Evolutionary conservation across 1,140 invertebrate genomes (phyloP).

Genomic region (Meloidogyne floridensis): DNA sequence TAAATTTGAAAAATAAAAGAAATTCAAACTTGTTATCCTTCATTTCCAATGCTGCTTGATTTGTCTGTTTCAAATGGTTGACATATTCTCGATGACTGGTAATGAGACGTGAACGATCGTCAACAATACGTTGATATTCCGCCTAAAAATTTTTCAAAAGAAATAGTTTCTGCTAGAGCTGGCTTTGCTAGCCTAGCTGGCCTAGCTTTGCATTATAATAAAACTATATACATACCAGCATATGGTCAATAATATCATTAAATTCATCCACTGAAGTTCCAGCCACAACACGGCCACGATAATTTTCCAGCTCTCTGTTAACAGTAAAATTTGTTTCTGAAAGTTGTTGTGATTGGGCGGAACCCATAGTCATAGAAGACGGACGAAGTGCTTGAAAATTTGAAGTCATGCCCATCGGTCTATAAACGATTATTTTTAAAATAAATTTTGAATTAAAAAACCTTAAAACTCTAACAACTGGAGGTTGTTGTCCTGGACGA

Average conservation of each 20-base stretch:
- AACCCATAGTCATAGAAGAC: slow-evolving; percentile 7
- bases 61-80: slow-evolving; percentile 41
- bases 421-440: background rate
- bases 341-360: slow-evolving; percentile 5
- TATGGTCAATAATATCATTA: slow-evolving; percentile 45
- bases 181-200: too few relatives aligned
- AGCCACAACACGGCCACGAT: slow-evolving; percentile 38
- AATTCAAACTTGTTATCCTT: slow-evolving; percentile 43
- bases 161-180: too few relatives aligned
- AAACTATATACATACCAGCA: slow-evolving; percentile 22
- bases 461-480: slow-evolving; percentile 9
- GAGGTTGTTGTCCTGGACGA: background rate
- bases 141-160: slow-evolving; percentile 31
- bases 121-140: slow-evolving; percentile 47
- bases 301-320: slow-evolving; percentile 34
- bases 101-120: slow-evolving; percentile 34
- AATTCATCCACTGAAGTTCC: slow-evolving; percentile 44
- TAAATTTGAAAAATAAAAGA: background rate
- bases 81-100: slow-evolving; percentile 41
- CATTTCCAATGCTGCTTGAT: slow-evolving; percentile 43
- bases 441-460: background rate
- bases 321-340: slow-evolving; percentile 12
- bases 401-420: background rate
- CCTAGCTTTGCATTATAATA: background rate
- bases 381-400: background rate